Evolutionary conservation across 2,797 vertebrate species (phyloP), one percentile per base, ranked within the genome.

Genomic region (Esox masquinongy): DNA sequence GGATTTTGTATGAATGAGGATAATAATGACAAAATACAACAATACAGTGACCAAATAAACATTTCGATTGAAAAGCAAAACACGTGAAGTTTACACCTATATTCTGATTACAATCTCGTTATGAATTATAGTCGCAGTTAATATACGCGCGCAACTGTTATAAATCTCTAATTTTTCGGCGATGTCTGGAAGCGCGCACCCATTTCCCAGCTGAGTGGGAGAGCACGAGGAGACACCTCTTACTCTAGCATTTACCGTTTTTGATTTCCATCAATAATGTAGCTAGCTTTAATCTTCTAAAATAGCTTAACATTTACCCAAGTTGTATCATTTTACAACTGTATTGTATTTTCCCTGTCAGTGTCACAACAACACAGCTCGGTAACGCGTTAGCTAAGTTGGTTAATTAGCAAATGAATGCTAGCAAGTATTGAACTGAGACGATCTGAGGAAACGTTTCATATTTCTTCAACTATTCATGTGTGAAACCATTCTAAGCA

Each of bases 391-490:
- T 47, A 11, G 43, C 43, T 11, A 53, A 53, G 19, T 53, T 53
- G 19, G 51, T n/a, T 2, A 61, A 24, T 7, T 61, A 61, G 56
- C 22, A 24, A 61, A 22, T 12, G 56, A 47, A 47, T 11, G 43
- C 43, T 59, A 61, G 22, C 56, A 61, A 47, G 12, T 47, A 47
- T 43, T 43, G 43, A 14, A 5, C 12, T 9, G n/a, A 5, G 53
- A 56, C 22, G 56, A 61, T 61, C 56, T 61, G 56, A 61, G 56
- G 56, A 61, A 61, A 61, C 8, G 22, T 61, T 61, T 26, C n/a
- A 24, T 3, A 59, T 59, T 59, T 59, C 53, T 4, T 59, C 22
- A 11, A 24, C n/a, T 59, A n/a, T 56, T 56, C 17, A 56, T 56
- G 19, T 22, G 1, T 22, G 6, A 61, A 12, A 61, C 56, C 56